A percentile compares a stretch with the other conserved stretches of the same genome.
These are phyloP conservation scores for Eupeodes corollae DNA, from an alignment of 1,140 invertebrate species.

Conservation along the genomic window DNA sequence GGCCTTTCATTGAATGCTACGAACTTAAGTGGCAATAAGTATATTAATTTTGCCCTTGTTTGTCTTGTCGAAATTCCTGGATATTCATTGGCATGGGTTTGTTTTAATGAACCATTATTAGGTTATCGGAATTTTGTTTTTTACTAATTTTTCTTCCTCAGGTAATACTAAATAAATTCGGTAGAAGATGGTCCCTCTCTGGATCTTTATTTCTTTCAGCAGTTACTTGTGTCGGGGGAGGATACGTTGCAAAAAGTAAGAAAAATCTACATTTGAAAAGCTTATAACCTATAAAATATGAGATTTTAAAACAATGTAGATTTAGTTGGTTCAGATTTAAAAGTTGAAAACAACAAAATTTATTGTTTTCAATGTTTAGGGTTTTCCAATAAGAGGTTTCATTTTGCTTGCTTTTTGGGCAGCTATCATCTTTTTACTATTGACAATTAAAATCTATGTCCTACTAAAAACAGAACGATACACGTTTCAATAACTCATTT, in stretches of 20 bases:
- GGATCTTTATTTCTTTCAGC: constrained; percentile 45
- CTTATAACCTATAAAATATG: no score
- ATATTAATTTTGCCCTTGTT: constrained; percentile 47
- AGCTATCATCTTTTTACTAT: no score
- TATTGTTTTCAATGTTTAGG: no score
- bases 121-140: neutral
- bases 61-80: constrained; percentile 50
- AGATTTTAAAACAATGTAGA: no score
- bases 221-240: constrained; percentile 40
- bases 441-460: no score
- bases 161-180: constrained; percentile 43
- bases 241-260: constrained; percentile 27
- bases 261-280: no score
- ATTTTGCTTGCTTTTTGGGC: no score
- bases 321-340: no score
- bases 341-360: no score
- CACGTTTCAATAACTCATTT: no score
- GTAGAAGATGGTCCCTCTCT: constrained; percentile 41
- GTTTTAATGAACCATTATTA: constrained; percentile 2
- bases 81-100: constrained; percentile 39
- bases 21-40: constrained; percentile 52
- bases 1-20: constrained; percentile 58
- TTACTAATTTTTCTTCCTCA: constrained; percentile 15
- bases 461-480: no score
- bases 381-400: no score